Evolutionary conservation across 2,113 vertebrate genomes (phyloP).

Genomic region (Actenoides hombroni): DNA sequence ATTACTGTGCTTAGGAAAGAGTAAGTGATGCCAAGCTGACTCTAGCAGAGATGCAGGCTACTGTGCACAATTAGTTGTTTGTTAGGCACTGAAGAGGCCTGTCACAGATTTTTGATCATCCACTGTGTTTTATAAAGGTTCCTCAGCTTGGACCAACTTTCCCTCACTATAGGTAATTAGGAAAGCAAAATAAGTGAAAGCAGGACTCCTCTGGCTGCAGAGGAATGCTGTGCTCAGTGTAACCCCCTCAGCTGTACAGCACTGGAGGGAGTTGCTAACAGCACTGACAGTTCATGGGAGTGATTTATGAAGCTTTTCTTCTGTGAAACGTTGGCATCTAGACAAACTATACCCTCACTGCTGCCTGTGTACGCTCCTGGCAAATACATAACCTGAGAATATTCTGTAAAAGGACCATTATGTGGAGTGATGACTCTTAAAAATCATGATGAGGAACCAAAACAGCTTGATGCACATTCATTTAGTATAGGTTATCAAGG

Average conservation of each 20-base stretch:
- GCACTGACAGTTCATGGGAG: slow-evolving; percentile 10
- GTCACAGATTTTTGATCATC: background rate
- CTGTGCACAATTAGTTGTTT: background rate
- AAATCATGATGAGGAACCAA: background rate
- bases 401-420: slow-evolving; percentile 27
- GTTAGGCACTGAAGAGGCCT: background rate
- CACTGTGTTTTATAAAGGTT: background rate
- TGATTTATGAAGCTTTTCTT: slow-evolving; percentile 58
- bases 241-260: background rate
- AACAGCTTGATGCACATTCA: background rate
- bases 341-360: background rate
- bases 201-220: background rate
- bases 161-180: slow-evolving; percentile 1
- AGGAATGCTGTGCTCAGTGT: background rate
- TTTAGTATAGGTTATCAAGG: background rate
- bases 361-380: slow-evolving; percentile 5
- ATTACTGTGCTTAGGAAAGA: background rate
- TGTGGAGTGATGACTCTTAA: background rate
- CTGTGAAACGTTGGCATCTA: slow-evolving; percentile 36
- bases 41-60: background rate
- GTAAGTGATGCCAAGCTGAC: background rate
- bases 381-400: slow-evolving; percentile 10
- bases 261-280: slow-evolving; percentile 24
- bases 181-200: slow-evolving; percentile 29
- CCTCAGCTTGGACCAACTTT: background rate